Percentiles rank a stretch among this genome's conserved stretches.
Conservation (phyloP, 2,888 invertebrate species). For the Pachymerium ferrugineum region DNA sequence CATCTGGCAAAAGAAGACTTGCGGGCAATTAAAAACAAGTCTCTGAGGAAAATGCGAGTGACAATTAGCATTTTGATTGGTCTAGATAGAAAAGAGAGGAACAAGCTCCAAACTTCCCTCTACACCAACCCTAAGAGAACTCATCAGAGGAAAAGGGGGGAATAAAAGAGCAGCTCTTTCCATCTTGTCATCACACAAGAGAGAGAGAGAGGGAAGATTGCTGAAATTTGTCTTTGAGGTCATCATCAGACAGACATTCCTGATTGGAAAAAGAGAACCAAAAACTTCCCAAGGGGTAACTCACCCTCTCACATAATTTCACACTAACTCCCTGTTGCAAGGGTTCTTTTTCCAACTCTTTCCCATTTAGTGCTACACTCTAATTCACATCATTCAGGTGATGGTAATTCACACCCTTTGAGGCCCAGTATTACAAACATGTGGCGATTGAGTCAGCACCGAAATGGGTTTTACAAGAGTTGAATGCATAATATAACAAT, state of each 20-base stretch:
- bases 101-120: not conserved
- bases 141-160: not conserved
- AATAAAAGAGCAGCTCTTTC: not conserved
- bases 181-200: constrained; percentile 8
- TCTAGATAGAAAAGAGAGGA: not conserved
- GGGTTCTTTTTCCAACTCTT: too few relatives aligned
- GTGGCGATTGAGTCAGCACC: not conserved
- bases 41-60: not conserved
- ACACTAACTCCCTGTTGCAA: not conserved
- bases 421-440: not conserved
- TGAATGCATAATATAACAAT: not conserved
- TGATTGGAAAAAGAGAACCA: not conserved
- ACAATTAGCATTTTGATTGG: constrained; percentile 13
- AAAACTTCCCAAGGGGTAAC: not conserved
- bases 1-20: not conserved
- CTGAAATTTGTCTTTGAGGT: constrained; percentile 8
- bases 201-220: constrained; percentile 13
- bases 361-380: not conserved
- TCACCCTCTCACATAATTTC: not conserved
- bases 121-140: not conserved
- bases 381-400: not conserved
- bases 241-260: not conserved
- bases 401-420: constrained; percentile 4
- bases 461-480: not conserved
- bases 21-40: constrained; percentile 13